Percentiles rank a stretch among this genome's conserved stretches.
These are phyloP conservation scores for Nothura maculosa DNA, from an alignment of 2,797 vertebrate genomes.

Conservation along the genomic window DNA sequence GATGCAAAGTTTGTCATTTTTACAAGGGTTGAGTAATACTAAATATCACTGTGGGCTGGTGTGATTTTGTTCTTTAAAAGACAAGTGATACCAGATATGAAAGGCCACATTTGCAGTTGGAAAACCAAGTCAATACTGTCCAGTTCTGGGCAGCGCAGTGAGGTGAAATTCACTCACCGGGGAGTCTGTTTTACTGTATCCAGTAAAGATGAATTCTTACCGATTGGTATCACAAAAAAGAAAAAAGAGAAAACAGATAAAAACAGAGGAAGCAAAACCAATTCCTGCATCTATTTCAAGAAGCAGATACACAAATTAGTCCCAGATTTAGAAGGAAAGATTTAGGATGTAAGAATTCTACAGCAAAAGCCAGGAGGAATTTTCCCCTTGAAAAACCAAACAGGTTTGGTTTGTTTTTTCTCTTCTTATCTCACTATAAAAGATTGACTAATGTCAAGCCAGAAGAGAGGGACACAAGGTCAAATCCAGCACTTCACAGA, in stretches of 20 bases:
- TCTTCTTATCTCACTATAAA: not conserved
- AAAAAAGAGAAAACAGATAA: not conserved
- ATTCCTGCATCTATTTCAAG: not conserved
- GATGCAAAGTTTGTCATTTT: slow-evolving; percentile 14
- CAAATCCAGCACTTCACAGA: not conserved
- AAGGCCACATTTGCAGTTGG: not conserved
- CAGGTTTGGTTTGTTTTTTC: not conserved
- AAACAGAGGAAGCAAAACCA: not conserved
- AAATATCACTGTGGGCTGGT: slow-evolving; percentile 38
- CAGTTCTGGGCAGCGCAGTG: not conserved
- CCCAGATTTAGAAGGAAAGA: too few species aligned
- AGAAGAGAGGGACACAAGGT: not conserved
- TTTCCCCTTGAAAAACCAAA: not conserved
- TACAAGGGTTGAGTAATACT: not conserved
- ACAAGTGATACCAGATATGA: not conserved
- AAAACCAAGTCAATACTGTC: not conserved
- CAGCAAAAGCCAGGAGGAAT: not conserved
- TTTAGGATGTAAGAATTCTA: rapidly evolving
- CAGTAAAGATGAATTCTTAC: not conserved
- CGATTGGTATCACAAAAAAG: not conserved
- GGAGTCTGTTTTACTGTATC: not conserved
- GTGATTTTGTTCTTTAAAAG: not conserved
- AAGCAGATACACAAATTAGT: not conserved
- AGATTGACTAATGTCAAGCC: not conserved
- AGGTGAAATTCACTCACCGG: not conserved